Evolutionary conservation across 2,888 invertebrate genomes (phyloP).

Genomic region (Thecophora atra): DNA sequence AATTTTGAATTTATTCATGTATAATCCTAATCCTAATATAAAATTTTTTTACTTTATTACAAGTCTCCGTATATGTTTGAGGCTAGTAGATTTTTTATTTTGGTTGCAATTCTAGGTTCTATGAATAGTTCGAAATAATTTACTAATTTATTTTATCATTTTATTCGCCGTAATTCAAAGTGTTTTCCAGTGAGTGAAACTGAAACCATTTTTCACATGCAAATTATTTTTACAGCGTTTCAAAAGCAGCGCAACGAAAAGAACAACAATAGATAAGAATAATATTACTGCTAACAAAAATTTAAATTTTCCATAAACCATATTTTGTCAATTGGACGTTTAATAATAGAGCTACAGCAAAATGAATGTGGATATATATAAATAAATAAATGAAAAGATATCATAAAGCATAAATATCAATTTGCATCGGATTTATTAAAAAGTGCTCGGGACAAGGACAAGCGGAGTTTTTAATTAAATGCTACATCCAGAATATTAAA

Average conservation of each 20-base stretch:
- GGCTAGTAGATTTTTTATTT: not conserved
- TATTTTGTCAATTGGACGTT: not conserved
- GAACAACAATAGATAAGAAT: not conserved
- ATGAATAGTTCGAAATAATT: not conserved
- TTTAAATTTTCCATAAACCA: conserved; percentile 12
- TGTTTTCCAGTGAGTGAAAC: conserved; percentile 1
- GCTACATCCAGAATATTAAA: conserved; percentile 14
- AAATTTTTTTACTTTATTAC: too few relatives aligned
- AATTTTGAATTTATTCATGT: too few relatives aligned
- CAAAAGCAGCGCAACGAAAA: conserved; percentile 23
- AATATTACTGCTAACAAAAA: conserved; percentile 11
- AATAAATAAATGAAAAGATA: conserved; percentile 1
- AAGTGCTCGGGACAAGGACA: not conserved
- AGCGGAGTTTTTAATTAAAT: conserved; percentile 11
- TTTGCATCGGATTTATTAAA: not conserved
- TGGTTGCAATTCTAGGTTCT: not conserved
- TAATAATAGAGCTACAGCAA: not conserved
- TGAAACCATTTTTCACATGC: conserved; percentile 7
- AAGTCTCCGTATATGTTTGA: not conserved
- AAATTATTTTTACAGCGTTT: conserved; percentile 23
- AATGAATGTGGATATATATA: not conserved
- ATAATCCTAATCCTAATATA: too few relatives aligned
- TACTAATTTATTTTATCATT: not conserved
- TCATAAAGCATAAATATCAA: not conserved
- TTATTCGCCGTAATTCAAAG: too few relatives aligned